Percentiles rank a stretch among this genome's conserved stretches.
phyloP scores from a whole-genome alignment of 2,888 invertebrate genomes.

The Athetis lepigone region DNA sequence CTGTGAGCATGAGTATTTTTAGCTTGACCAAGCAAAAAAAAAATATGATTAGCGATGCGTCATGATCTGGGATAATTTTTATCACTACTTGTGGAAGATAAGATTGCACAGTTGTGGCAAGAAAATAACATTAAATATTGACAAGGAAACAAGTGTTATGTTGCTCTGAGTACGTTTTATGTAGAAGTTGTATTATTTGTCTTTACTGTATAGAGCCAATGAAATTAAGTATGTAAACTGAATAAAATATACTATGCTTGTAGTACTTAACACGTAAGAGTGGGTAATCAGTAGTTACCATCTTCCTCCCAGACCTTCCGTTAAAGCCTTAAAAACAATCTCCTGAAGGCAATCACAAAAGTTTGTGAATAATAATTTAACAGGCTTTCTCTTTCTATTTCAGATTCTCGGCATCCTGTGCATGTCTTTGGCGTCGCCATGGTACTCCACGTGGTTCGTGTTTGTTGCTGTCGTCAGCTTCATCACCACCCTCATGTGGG shows the following conservation, averaged over 20 bases:
- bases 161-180: neutral
- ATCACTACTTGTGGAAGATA: constrained; percentile 30
- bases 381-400: constrained; percentile 65
- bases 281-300: too few relatives aligned
- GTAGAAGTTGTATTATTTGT: neutral
- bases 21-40: constrained; percentile 30
- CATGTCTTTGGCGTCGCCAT: constrained; percentile 95
- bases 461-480: constrained; percentile 96
- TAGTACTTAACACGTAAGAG: neutral
- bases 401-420: constrained; percentile 96
- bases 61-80: constrained; percentile 32
- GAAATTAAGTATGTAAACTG: neutral
- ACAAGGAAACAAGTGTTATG: constrained; percentile 9
- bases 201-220: neutral
- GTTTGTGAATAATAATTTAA: constrained; percentile 2
- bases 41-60: constrained; percentile 36
- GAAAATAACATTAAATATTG: constrained; percentile 5
- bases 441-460: constrained; percentile 94
- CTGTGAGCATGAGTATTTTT: constrained; percentile 33
- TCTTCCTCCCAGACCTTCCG: too few relatives aligned
- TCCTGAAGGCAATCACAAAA: too few relatives aligned
- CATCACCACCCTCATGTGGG: constrained; percentile 95
- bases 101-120: constrained; percentile 30
- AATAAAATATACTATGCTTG: neutral
- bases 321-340: too few relatives aligned